phyloP scores from a whole-genome alignment of 2,113 vertebrate genomes.

The Colistium nudipinnis region DNA sequence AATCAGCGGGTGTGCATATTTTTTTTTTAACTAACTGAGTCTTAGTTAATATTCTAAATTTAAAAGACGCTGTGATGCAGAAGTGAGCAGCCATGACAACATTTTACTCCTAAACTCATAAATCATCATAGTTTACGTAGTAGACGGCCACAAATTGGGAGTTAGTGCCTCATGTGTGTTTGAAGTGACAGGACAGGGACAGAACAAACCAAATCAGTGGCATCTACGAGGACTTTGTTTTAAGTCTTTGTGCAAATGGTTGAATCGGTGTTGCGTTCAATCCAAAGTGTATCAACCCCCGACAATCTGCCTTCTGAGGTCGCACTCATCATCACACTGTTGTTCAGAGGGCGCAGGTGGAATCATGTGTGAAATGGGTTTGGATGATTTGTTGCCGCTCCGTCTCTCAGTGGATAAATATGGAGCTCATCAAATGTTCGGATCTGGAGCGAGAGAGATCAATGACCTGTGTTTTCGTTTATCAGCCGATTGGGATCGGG shows the following conservation, averaged over 20 bases:
- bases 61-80: too few species aligned
- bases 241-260: conserved; percentile 1
- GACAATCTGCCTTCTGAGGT: conserved; percentile 11
- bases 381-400: conserved; percentile 49
- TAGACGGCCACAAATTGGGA: too few species aligned
- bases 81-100: too few species aligned
- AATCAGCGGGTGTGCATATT: too few species aligned
- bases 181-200: not conserved
- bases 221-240: not conserved
- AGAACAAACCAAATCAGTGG: not conserved
- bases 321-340: conserved; percentile 22
- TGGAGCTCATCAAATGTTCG: conserved; percentile 48
- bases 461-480: conserved; percentile 27
- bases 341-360: conserved; percentile 46
- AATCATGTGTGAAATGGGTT: conserved; percentile 67
- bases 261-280: not conserved
- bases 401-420: conserved; percentile 38
- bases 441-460: conserved; percentile 10
- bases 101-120: too few species aligned
- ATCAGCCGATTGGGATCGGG: conserved; percentile 32
- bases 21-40: too few species aligned
- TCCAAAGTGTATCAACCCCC: not conserved
- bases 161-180: not conserved
- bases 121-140: too few species aligned
- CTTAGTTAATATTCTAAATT: too few species aligned